A percentile compares a stretch with the other conserved stretches of the same genome.
Conservation (phyloP, 2,113 vertebrate genomes). For the Brienomyrus longianalis region DNA sequence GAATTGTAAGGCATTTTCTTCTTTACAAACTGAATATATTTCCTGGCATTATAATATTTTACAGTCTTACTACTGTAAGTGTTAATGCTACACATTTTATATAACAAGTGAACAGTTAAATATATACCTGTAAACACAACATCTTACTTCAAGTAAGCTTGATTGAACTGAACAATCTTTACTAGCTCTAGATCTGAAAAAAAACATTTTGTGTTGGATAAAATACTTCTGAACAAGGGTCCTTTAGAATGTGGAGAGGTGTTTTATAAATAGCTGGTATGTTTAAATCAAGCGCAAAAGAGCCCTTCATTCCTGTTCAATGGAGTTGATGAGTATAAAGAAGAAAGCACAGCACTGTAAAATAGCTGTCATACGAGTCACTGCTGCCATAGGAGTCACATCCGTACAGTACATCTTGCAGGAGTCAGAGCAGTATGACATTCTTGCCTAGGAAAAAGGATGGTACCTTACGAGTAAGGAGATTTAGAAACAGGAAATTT, state of each 20-base stretch:
- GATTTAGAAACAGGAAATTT: background rate
- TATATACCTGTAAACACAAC: background rate
- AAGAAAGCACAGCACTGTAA: background rate
- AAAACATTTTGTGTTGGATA: background rate
- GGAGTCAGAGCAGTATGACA: background rate
- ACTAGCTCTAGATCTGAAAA: background rate
- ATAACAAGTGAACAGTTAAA: background rate
- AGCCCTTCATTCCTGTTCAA: background rate
- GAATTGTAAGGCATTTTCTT: background rate
- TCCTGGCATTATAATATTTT: background rate
- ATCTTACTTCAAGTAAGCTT: background rate
- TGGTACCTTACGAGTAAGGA: background rate
- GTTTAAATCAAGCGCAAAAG: background rate
- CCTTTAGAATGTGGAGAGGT: background rate
- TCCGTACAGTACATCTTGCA: background rate
- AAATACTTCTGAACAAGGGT: background rate
- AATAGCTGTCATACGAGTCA: background rate
- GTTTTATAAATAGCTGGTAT: background rate
- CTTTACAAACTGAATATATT: conserved; percentile 1
- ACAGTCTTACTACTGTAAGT: background rate
- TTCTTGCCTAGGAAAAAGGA: background rate
- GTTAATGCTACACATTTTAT: background rate
- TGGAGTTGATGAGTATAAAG: background rate
- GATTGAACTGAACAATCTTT: background rate
- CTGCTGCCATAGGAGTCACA: background rate